Conservation (phyloP, 2,113 vertebrate species). For the Oreochromis tanganicae region DNA sequence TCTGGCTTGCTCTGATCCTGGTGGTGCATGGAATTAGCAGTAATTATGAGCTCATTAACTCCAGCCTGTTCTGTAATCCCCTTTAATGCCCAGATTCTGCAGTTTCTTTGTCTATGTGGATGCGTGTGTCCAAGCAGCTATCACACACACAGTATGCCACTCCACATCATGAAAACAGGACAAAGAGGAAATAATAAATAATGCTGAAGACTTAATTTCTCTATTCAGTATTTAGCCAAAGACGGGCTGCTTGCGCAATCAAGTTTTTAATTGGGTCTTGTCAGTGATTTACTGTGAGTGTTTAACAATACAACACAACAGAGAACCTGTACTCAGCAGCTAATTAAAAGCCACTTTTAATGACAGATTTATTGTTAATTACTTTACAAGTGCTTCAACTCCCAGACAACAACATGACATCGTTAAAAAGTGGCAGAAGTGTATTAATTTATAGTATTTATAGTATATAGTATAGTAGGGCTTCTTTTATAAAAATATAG, state of each 20-base stretch:
- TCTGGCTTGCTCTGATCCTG: constrained; percentile 31
- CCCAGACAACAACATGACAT: neutral
- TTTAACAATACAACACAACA: constrained; percentile 2
- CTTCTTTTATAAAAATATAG: neutral
- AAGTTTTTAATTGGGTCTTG: constrained; percentile 18
- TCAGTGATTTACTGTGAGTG: constrained; percentile 32
- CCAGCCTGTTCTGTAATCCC: constrained; percentile 63
- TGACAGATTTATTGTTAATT: constrained; percentile 24
- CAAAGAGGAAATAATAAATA: constrained; percentile 20
- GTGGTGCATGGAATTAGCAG: constrained; percentile 68
- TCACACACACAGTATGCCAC: constrained; percentile 5
- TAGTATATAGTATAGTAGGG: neutral
- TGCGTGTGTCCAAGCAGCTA: neutral
- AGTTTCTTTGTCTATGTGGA: neutral
- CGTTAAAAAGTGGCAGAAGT: neutral
- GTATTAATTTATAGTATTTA: too few species aligned
- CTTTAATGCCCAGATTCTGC: constrained; percentile 53
- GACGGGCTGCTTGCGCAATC: neutral
- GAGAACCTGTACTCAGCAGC: neutral
- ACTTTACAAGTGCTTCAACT: neutral
- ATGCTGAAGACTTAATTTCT: constrained; percentile 17
- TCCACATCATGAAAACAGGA: constrained; percentile 5
- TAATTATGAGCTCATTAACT: constrained; percentile 71
- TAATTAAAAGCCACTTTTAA: constrained; percentile 53
- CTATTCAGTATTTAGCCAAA: neutral